A percentile compares a stretch with the other conserved stretches of the same genome.
Conservation (phyloP, 1,140 invertebrate genomes). For the Littorina saxatilis region DNA sequence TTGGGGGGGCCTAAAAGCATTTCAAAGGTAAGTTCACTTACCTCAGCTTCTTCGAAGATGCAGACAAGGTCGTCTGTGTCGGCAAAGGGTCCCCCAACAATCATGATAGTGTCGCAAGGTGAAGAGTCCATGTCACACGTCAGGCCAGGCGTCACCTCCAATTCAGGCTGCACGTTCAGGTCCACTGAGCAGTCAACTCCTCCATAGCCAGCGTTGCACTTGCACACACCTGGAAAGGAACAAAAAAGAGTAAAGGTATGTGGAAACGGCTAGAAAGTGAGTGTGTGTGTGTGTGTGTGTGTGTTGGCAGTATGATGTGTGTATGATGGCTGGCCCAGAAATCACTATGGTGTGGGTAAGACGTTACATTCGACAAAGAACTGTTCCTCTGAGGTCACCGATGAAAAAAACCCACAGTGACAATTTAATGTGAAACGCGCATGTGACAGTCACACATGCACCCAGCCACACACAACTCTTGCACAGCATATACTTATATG, state of each 20-base stretch:
- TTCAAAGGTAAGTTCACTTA: slow-evolving; percentile 28
- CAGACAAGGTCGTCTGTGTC: slow-evolving; percentile 45
- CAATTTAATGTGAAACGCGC: no score
- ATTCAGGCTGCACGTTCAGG: slow-evolving; percentile 32
- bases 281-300: neutral
- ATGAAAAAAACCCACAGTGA: no score
- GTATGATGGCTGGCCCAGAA: no score
- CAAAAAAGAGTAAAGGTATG: neutral
- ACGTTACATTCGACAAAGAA: no score
- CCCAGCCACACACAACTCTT: no score
- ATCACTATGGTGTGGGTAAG: no score
- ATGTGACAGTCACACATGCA: no score
- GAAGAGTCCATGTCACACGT: slow-evolving; percentile 38
- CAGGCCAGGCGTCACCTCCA: slow-evolving; percentile 31
- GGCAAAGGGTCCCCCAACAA: slow-evolving; percentile 56
- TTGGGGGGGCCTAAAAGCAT: no score
- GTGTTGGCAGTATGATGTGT: no score
- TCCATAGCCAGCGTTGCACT: slow-evolving; percentile 47
- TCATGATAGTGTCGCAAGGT: slow-evolving; percentile 38
- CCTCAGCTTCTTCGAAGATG: slow-evolving; percentile 44
- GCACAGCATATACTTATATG: no score
- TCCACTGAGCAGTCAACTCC: slow-evolving; percentile 57
- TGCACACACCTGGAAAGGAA: slow-evolving; percentile 52
- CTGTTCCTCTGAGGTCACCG: no score
- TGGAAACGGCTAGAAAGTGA: neutral